phyloP scores from a whole-genome alignment of 2,797 vertebrate species.

The Poecilia wingei region DNA sequence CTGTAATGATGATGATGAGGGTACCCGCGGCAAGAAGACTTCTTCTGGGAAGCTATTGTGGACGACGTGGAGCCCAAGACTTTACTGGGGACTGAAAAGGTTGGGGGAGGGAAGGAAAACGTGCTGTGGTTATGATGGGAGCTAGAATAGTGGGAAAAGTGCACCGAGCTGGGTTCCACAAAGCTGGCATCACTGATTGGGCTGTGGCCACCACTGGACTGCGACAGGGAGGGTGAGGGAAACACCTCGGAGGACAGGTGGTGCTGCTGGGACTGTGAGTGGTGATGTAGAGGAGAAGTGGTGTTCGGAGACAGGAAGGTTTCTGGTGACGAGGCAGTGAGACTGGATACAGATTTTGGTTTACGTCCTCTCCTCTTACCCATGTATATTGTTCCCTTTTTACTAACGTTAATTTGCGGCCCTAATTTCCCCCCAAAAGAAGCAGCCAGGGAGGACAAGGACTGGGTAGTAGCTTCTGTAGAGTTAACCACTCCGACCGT shows the following conservation, averaged over 20 bases:
- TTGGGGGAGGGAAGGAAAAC: conserved; percentile 82
- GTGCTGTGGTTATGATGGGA: conserved; percentile 82
- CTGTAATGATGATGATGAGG: conserved; percentile 83
- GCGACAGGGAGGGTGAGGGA: conserved; percentile 89
- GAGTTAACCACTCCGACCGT: conserved; percentile 51
- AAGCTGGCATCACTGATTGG: conserved; percentile 95
- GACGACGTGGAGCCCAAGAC: conserved; percentile 56
- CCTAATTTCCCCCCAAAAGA: conserved; percentile 93
- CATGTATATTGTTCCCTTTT: conserved; percentile 99
- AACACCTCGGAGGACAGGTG: conserved; percentile 86
- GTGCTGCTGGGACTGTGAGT: conserved; percentile 84
- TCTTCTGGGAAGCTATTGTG: conserved; percentile 88
- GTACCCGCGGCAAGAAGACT: conserved; percentile 89
- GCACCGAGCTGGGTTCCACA: conserved; percentile 92
- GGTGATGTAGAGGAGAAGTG: conserved; percentile 80
- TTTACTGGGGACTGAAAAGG: conserved; percentile 81
- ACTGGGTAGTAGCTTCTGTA: conserved; percentile 75
- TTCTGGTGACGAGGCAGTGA: conserved; percentile 68
- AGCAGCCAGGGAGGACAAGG: conserved; percentile 91
- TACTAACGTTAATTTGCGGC: conserved; percentile 98
- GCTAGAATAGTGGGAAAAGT: conserved; percentile 86
- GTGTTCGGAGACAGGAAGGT: conserved; percentile 79
- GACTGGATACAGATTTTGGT: conserved; percentile 82
- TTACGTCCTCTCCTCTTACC: conserved; percentile 97
- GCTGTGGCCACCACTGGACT: conserved; percentile 90